A percentile compares a stretch with the other conserved stretches of the same genome.
Evolutionary conservation across 2,888 invertebrate species (phyloP).

Genomic region (Harpalus rufipes): DNA sequence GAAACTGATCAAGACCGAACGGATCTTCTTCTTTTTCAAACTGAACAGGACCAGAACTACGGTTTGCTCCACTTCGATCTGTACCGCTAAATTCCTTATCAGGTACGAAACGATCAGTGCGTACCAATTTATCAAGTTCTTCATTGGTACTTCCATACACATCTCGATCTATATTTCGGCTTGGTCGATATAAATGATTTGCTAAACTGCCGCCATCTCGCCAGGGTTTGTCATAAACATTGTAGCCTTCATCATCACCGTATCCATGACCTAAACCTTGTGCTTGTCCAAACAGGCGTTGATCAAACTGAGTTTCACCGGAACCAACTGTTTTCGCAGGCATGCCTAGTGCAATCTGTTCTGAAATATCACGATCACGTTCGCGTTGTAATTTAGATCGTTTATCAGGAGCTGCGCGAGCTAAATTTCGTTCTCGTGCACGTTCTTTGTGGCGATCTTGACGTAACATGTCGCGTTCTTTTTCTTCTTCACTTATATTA

Average conservation of each 20-base stretch:
- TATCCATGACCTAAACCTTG: conserved; percentile 94
- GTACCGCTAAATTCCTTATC: conserved; percentile 98
- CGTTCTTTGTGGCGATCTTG: conserved; percentile 94
- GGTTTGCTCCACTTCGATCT: conserved; percentile 82
- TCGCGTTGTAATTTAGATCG: conserved; percentile 91
- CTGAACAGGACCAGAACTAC: conserved; percentile 95
- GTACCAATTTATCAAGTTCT: conserved; percentile 93
- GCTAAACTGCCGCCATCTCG: conserved; percentile 91
- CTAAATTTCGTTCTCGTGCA: conserved; percentile 94
- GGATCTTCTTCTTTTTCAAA: conserved; percentile 96
- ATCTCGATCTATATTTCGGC: conserved; percentile 92
- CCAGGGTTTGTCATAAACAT: conserved; percentile 99
- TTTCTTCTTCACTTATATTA: conserved; percentile 84
- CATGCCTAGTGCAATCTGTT: conserved; percentile 98
- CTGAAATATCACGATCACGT: conserved; percentile 97
- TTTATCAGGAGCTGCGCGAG: conserved; percentile 96
- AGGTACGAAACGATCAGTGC: conserved; percentile 93
- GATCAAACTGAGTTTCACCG: conserved; percentile 95
- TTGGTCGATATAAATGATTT: conserved; percentile 93
- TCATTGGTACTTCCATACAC: conserved; percentile 87
- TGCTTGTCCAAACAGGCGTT: conserved; percentile 95
- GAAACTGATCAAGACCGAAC: conserved; percentile 98
- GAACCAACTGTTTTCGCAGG: conserved; percentile 88
- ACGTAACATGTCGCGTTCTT: conserved; percentile 91
- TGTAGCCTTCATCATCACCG: conserved; percentile 98